These are phyloP conservation scores for Oxytorus armatus DNA, from an alignment of 2,888 invertebrate genomes.

Conservation along the genomic window DNA sequence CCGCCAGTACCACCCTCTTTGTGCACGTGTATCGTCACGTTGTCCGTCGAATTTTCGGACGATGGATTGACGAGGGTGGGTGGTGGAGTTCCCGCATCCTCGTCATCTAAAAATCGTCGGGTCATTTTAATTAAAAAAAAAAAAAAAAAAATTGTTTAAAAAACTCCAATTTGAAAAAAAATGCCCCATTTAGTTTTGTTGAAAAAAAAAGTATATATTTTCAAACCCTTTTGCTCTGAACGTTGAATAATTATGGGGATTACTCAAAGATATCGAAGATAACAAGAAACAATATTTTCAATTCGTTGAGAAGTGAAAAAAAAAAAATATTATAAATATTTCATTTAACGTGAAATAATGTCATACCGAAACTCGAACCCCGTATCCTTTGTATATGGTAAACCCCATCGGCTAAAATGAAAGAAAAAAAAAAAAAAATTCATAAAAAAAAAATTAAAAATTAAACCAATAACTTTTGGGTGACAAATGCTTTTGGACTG, in stretches of 20 bases:
- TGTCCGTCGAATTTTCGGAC: conserved; percentile 85
- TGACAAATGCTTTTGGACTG: conserved; percentile 78
- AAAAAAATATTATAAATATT: not conserved
- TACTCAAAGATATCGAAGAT: not conserved
- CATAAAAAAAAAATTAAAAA: conserved; percentile 13
- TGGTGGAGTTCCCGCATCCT: conserved; percentile 80
- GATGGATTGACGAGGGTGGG: conserved; percentile 74
- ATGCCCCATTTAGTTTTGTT: conserved; percentile 5
- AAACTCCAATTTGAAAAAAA: not conserved
- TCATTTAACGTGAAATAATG: conserved; percentile 50
- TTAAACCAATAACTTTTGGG: conserved; percentile 13
- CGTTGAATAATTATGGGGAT: too few species aligned
- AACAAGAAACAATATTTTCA: not conserved
- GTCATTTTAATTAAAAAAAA: not conserved
- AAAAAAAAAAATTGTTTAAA: not conserved
- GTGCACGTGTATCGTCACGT: conserved; percentile 91
- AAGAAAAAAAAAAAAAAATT: conserved; percentile 23
- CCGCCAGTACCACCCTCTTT: conserved; percentile 92
- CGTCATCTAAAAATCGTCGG: conserved; percentile 76
- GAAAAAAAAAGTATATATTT: not conserved
- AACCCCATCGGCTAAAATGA: conserved; percentile 70
- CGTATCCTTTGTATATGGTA: conserved; percentile 73
- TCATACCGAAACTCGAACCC: conserved; percentile 70
- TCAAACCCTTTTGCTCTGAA: too few species aligned
- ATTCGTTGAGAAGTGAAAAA: not conserved